Base-by-base conservation (phyloP, 64 coral and sea anemone species). In the Catalaphyllia jardinei region DNA sequence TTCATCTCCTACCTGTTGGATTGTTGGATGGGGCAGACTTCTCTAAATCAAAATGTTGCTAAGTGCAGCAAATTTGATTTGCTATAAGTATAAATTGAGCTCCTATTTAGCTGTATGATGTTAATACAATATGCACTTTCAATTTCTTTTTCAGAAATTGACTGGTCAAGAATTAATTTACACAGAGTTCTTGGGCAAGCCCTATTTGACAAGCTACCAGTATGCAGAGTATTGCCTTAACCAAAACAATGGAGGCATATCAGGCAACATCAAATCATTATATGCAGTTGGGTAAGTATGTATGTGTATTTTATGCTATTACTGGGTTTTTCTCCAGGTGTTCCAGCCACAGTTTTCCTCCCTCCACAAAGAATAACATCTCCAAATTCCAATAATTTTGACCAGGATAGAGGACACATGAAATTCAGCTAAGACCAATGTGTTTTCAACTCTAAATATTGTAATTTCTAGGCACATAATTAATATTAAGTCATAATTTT, bases 221-320 rank as follows among this genome's bases (percentile, higher is more conserved):
- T 95, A 95, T 95, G 89, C 89, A 24, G 94, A 95, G 62, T 67
- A 83, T 63, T 88, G 86, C 67, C 78, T 94, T n/a, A 80, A 94
- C 73, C 78, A 86, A 51, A 79, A 55, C 71, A 90, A 29, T 64
- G 63, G 49, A 60, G 29, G 69, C 20, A 19, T 10, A 10, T 62
- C 72, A 9, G 55, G 77, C 8, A 63, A 77, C 20, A 86, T 94
- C 29, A 72, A 75, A 17, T 87, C 77, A 51, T 17, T 95, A 31
- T 95, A 92, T 95, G 89, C 89, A 10, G 77, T 95, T 46, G 94
- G 94, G 94, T 95, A 83, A 57, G 93, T 94, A 67, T 30, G 27
- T 12, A 71, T 2, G 15, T 67, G 11, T 8, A 86, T 29, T 67
- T 17, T 38, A 35, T 35, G 61, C 16, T 62, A 61, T 30, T 42